Percentiles rank a stretch among this genome's conserved stretches.
Conservation (phyloP, 2,113 vertebrate species). For the Galbula dea region DNA sequence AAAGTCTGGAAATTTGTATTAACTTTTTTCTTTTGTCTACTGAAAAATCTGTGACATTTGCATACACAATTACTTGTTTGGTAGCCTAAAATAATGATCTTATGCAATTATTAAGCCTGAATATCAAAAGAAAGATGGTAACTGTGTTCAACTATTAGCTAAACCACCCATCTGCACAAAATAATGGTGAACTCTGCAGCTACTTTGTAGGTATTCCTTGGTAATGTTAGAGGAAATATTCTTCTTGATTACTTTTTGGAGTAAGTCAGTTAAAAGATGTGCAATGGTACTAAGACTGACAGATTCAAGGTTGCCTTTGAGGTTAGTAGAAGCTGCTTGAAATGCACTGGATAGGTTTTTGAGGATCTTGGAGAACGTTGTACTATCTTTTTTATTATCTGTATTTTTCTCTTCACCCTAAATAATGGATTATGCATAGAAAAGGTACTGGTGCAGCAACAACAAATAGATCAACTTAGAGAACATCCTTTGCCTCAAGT, state of each 20-base stretch:
- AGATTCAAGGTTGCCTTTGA: background rate
- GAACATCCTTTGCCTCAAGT: conserved; percentile 36
- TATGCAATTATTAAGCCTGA: background rate
- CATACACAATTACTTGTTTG: background rate
- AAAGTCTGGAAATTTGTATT: background rate
- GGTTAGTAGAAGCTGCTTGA: background rate
- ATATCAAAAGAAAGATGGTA: background rate
- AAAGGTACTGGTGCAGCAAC: conserved; percentile 2
- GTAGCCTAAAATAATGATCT: background rate
- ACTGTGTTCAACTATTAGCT: background rate
- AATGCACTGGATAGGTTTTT: conserved; percentile 10
- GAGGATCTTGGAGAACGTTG: background rate
- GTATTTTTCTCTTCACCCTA: background rate
- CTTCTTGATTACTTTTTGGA: background rate
- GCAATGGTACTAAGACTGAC: background rate
- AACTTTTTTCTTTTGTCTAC: background rate
- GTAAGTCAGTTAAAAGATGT: background rate
- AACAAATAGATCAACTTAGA: conserved; percentile 30
- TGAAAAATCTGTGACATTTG: background rate
- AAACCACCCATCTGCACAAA: background rate
- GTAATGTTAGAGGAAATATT: background rate
- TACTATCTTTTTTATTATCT: background rate
- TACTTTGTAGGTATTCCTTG: background rate
- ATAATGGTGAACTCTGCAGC: background rate
- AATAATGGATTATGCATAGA: conserved; percentile 23